Percentiles rank a stretch among this genome's conserved stretches.
These are phyloP conservation scores for Pseudopodoces humilis DNA, from an alignment of 2,113 vertebrate genomes.

Conservation along the genomic window DNA sequence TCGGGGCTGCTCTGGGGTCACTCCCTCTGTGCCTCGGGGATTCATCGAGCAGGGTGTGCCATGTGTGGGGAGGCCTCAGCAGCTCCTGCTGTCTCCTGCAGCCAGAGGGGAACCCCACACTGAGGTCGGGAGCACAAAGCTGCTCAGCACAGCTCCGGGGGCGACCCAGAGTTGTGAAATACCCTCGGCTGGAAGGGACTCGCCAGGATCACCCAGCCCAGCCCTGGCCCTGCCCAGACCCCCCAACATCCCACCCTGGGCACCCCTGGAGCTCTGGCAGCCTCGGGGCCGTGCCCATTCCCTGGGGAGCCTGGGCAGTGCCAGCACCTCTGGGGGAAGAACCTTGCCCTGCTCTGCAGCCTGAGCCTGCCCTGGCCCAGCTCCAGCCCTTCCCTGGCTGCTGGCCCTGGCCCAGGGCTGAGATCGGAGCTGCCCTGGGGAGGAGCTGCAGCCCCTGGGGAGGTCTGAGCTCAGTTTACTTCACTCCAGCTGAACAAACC, in stretches of 20 bases:
- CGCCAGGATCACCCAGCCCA: fast-evolving
- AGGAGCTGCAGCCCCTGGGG: background rate
- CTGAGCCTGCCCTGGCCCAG: background rate
- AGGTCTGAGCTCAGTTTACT: background rate
- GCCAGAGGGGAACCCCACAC: background rate
- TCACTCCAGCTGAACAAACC: background rate
- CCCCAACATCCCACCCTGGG: background rate
- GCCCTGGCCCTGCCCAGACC: fast-evolving
- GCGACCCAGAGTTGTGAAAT: background rate
- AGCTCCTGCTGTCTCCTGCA: background rate
- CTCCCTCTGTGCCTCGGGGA: fast-evolving
- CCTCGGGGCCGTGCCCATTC: background rate
- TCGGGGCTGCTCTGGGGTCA: fast-evolving
- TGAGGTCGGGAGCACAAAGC: background rate
- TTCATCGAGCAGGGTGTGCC: background rate
- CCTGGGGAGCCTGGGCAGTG: background rate
- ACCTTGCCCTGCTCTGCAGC: background rate
- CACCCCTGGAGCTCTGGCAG: background rate
- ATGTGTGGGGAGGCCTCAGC: too few relatives aligned
- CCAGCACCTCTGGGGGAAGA: background rate
- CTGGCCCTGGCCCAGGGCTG: background rate
- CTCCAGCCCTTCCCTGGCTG: background rate
- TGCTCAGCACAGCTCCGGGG: background rate
- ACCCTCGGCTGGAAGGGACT: too few relatives aligned
- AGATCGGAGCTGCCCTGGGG: fast-evolving